These are phyloP conservation scores for Pseudococcus viburni DNA, from an alignment of 2,888 invertebrate species.

Conservation along the genomic window DNA sequence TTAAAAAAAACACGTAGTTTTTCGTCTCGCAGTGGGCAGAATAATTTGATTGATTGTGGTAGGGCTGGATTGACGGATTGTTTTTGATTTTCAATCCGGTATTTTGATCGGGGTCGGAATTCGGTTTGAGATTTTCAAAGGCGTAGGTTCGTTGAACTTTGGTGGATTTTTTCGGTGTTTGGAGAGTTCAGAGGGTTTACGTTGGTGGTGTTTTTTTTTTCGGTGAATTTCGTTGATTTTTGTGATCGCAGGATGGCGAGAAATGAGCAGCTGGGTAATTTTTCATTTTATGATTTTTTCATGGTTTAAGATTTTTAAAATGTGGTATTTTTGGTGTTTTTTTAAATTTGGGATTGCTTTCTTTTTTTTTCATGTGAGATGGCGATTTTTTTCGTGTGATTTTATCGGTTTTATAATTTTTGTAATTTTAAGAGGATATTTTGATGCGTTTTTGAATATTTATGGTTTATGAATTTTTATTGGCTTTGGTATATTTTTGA, in stretches of 20 bases:
- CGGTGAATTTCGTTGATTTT: neutral
- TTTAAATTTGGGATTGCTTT: neutral
- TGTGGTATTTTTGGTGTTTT: neutral
- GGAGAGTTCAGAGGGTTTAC: neutral
- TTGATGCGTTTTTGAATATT: too few relatives aligned
- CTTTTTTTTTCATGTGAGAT: too few relatives aligned
- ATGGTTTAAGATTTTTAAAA: neutral
- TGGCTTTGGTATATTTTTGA: too few relatives aligned
- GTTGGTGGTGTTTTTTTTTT: neutral
- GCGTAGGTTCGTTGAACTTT: neutral
- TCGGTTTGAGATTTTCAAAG: too few relatives aligned
- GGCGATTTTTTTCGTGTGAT: too few relatives aligned
- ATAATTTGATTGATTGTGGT: neutral
- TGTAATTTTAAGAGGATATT: too few relatives aligned
- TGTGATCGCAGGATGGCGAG: neutral
- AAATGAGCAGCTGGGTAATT: neutral
- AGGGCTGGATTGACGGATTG: neutral
- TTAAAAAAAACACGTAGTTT: neutral
- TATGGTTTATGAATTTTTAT: too few relatives aligned
- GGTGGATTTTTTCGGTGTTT: neutral
- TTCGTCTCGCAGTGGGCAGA: neutral
- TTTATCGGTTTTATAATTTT: too few relatives aligned
- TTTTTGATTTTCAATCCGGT: slow-evolving; percentile 1
- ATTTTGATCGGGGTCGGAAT: neutral
- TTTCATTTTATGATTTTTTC: neutral